Evolutionary conservation across 2,888 invertebrate genomes (phyloP), one percentile per base, ranked within the genome.

Genomic region (Nesidiocoris tenuis): DNA sequence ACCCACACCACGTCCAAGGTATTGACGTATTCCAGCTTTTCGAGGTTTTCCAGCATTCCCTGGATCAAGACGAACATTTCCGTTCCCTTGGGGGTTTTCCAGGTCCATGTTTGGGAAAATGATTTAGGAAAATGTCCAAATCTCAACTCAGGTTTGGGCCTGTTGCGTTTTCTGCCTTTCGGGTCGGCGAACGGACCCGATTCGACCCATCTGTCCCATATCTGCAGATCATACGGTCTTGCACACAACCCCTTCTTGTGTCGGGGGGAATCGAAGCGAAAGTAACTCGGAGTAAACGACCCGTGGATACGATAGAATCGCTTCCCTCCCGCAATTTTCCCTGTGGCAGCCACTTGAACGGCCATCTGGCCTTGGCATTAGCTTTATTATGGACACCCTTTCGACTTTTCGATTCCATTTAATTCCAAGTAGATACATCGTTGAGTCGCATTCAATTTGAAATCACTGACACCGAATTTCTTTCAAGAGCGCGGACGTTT

Each of bases 361-460:
- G 63, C 63, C 63, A 63, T 63, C 63, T 63, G 63, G 19, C 16
- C 63, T 39, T 7, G 39, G 39, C 39, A 39, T 39, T 12, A 12
- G n/a, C n/a, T n/a, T n/a, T 12, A 39, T 39, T 39, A 39, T 39
- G 39, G 12, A 3, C 39, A 39, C 39, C 67, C n/a, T 21, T 56
- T 12, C 21, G 17, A 9, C 22, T 22, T 67, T 72, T 72, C 72
- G 72, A 39, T 72, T 72, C 72, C 72, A 72, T 72, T 72, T 72
- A 72, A 72, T 72, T 72, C 54, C 0, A 39, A 61, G 25, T 61
- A 61, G 61, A 24, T 54, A 61, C 56, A n/a, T 72, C 72, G 72
- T 72, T 72, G 63, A 72, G 61, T 61, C 61, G 21, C 39, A 21
- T 61, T 72, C 72, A 72, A 61, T 72, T 72, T 57, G n/a, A 72